Conservation (phyloP, 2,113 vertebrate genomes). For the Marmota monax region DNA sequence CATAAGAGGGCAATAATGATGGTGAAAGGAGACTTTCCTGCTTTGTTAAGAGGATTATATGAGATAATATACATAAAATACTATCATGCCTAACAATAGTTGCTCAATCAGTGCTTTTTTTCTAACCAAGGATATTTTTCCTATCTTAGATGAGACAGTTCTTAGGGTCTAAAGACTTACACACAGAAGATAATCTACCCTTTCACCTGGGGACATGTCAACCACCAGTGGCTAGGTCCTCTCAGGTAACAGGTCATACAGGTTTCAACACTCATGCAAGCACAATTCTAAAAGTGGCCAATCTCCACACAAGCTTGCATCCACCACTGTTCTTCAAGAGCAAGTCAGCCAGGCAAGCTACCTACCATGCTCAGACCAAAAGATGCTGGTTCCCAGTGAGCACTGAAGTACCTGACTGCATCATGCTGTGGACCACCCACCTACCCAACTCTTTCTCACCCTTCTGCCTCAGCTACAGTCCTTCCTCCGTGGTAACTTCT, state of each 20-base stretch:
- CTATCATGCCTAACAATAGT: not conserved
- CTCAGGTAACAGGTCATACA: not conserved
- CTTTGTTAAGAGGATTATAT: not conserved
- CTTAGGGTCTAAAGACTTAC: not conserved
- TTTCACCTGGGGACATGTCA: not conserved
- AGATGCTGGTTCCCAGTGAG: too few relatives aligned
- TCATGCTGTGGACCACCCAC: not conserved
- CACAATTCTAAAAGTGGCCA: not conserved
- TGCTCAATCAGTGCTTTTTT: not conserved
- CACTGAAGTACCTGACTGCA: too few relatives aligned
- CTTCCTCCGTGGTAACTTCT: not conserved
- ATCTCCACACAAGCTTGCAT: not conserved
- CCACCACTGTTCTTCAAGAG: not conserved
- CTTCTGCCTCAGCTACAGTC: not conserved
- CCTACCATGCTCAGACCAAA: not conserved
- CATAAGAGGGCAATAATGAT: not conserved
- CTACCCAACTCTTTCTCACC: not conserved
- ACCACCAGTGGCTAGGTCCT: not conserved
- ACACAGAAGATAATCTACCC: not conserved
- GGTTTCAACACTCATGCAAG: not conserved
- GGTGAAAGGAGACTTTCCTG: not conserved
- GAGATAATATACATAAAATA: not conserved
- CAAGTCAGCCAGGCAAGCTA: not conserved
- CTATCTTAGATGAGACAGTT: not conserved
- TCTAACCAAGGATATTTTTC: not conserved